Percentiles rank a stretch among this genome's conserved stretches.
Conservation (phyloP, 2,888 invertebrate genomes). For the Lathronympha strigana region DNA sequence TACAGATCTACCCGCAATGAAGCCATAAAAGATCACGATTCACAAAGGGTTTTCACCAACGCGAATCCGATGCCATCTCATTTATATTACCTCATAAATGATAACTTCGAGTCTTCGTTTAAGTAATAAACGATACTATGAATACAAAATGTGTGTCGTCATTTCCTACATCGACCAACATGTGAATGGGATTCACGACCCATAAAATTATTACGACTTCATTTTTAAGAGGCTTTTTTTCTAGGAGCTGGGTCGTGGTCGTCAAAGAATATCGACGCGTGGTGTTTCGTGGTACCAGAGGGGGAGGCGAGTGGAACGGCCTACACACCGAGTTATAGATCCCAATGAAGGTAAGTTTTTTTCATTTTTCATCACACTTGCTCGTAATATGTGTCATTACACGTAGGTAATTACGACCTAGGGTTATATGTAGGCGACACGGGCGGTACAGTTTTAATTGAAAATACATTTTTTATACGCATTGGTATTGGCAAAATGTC, state of each 20-base stretch:
- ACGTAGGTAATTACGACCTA: too few relatives aligned
- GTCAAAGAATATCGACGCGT: constrained; percentile 58
- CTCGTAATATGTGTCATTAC: too few relatives aligned
- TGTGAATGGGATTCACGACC: constrained; percentile 15
- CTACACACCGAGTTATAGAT: constrained; percentile 73
- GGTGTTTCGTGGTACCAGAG: constrained; percentile 70
- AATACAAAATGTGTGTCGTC: constrained; percentile 19
- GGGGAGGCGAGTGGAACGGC: constrained; percentile 67
- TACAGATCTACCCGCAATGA: not conserved
- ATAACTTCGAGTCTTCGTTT: constrained; percentile 12
- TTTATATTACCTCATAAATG: constrained; percentile 22
- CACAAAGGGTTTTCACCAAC: constrained; percentile 4
- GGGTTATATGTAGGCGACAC: too few relatives aligned
- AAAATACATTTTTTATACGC: too few relatives aligned
- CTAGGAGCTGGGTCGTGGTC: constrained; percentile 65
- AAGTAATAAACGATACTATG: constrained; percentile 25
- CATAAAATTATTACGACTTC: constrained; percentile 29
- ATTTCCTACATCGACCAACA: not conserved
- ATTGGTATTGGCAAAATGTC: too few relatives aligned
- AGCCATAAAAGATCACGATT: not conserved
- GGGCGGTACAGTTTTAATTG: too few relatives aligned
- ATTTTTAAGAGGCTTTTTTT: constrained; percentile 41
- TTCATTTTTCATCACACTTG: not conserved
- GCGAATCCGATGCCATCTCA: not conserved
- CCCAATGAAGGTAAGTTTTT: constrained; percentile 66